These are phyloP conservation scores for Pao palembangensis DNA, from an alignment of 2,113 vertebrate species.

Conservation along the genomic window DNA sequence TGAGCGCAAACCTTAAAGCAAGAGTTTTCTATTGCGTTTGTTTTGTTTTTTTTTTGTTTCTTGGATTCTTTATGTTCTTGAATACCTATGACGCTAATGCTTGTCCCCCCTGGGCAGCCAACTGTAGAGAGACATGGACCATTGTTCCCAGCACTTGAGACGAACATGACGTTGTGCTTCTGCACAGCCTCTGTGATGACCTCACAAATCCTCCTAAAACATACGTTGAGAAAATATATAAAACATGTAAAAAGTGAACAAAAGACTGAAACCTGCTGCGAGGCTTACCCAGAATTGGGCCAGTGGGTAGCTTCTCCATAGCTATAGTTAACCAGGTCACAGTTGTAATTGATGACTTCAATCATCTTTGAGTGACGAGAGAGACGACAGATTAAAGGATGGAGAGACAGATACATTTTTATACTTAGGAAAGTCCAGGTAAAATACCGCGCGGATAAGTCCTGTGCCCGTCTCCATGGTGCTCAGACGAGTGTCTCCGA, in stretches of 20 bases:
- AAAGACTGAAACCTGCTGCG: neutral
- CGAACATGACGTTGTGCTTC: conserved; percentile 95
- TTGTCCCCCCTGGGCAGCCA: conserved; percentile 95
- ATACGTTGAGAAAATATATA: neutral
- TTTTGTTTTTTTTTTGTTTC: too few relatives aligned
- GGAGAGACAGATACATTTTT: neutral
- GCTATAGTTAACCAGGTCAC: conserved; percentile 98
- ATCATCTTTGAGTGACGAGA: conserved; percentile 83
- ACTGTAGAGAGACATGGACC: conserved; percentile 97
- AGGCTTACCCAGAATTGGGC: conserved; percentile 94
- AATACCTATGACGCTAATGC: neutral
- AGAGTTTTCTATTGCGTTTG: neutral
- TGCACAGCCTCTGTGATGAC: conserved; percentile 95
- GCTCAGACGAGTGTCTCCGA: conserved; percentile 93
- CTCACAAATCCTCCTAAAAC: conserved; percentile 93
- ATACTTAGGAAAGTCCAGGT: neutral
- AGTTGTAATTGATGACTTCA: conserved; percentile 97
- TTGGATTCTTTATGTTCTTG: neutral
- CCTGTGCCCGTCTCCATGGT: conserved; percentile 99
- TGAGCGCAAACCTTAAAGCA: neutral
- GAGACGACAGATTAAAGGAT: conserved; percentile 2
- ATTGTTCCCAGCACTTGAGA: conserved; percentile 97
- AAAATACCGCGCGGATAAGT: conserved; percentile 91
- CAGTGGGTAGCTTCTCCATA: conserved; percentile 99
- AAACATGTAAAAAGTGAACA: neutral